Conservation (phyloP, 2,888 invertebrate species). For the Spialia ferax region DNA sequence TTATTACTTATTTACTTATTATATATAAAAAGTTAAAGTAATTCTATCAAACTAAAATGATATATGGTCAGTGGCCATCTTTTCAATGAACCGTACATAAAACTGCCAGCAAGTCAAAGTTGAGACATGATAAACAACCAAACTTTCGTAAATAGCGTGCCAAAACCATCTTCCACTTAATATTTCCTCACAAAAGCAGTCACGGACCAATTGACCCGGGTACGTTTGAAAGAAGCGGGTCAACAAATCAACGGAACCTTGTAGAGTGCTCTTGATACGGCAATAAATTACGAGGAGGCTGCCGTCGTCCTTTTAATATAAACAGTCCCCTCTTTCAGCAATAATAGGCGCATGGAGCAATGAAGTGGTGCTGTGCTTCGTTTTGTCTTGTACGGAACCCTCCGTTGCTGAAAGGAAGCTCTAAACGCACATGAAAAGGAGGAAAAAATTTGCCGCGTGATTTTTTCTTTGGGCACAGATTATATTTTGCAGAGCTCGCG, state of each 20-base stretch:
- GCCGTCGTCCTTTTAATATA: constrained; percentile 47
- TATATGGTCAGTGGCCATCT: no score
- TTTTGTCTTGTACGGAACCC: constrained; percentile 29
- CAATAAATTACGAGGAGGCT: constrained; percentile 49
- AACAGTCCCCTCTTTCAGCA: constrained; percentile 42
- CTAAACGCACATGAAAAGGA: background rate
- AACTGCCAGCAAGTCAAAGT: background rate
- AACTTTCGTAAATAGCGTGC: background rate
- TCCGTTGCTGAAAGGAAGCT: background rate
- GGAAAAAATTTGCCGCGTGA: background rate
- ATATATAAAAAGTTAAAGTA: no score
- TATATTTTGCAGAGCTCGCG: background rate
- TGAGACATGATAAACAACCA: background rate
- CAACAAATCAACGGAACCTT: constrained; percentile 47
- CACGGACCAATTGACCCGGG: constrained; percentile 33
- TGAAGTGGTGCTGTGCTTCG: background rate
- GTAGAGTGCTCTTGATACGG: constrained; percentile 46
- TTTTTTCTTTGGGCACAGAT: background rate
- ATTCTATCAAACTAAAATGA: background rate
- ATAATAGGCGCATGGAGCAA: constrained; percentile 10
- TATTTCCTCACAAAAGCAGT: constrained; percentile 10
- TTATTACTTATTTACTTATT: no score
- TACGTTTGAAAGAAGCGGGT: constrained; percentile 45
- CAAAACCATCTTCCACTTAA: constrained; percentile 9
- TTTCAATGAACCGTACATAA: background rate